A percentile compares a stretch with the other conserved stretches of the same genome.
These are phyloP conservation scores for Myiagra hebetior DNA, from an alignment of 2,113 vertebrate species.

Conservation along the genomic window DNA sequence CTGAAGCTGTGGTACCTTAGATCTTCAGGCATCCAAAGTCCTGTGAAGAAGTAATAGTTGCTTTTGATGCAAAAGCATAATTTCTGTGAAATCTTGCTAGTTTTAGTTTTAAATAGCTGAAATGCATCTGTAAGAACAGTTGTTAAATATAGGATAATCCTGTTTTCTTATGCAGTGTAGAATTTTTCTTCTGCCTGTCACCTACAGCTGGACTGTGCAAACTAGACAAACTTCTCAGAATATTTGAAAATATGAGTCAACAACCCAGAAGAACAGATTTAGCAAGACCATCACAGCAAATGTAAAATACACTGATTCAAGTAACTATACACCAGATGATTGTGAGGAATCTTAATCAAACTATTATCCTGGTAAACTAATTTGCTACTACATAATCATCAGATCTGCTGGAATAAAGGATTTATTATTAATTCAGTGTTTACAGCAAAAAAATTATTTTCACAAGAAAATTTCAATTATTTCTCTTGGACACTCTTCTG, in stretches of 20 bases:
- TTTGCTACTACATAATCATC: background rate
- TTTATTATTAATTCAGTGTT: background rate
- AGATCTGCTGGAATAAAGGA: background rate
- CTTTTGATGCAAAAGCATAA: background rate
- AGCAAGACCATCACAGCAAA: background rate
- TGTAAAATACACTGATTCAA: background rate
- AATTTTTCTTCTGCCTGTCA: background rate
- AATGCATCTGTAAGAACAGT: background rate
- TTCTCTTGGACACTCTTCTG: background rate
- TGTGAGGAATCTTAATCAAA: background rate
- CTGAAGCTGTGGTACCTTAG: background rate
- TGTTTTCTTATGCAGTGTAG: background rate
- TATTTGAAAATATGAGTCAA: background rate
- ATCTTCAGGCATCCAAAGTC: background rate
- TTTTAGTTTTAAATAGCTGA: background rate
- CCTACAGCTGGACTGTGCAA: background rate
- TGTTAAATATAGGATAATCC: background rate
- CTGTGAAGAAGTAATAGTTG: background rate
- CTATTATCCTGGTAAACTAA: background rate
- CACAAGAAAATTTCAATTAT: background rate
- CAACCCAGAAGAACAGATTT: background rate
- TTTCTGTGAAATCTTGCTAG: background rate
- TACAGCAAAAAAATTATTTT: background rate
- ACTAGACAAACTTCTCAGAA: background rate
- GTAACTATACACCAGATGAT: background rate